A percentile compares a stretch with the other conserved stretches of the same genome.
phyloP scores from a whole-genome alignment of 2,888 invertebrate genomes.

The Caenorhabditis sinica region DNA sequence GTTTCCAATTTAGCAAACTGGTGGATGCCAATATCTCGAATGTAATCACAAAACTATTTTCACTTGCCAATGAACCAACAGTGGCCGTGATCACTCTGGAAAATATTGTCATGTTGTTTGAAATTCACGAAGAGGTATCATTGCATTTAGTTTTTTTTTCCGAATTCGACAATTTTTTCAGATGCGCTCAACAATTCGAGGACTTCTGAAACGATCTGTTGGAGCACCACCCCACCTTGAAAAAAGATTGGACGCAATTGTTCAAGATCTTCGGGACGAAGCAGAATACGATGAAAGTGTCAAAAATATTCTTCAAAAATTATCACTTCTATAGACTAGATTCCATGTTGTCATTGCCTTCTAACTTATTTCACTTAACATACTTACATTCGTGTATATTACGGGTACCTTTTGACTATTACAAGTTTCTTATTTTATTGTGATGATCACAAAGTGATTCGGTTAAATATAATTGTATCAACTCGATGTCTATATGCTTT shows the following conservation, averaged over 20 bases:
- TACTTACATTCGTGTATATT: slow-evolving; percentile 1
- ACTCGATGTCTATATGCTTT: background rate
- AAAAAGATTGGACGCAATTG: slow-evolving; percentile 34
- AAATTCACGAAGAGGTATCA: slow-evolving; percentile 59
- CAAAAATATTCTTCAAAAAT: slow-evolving; percentile 36
- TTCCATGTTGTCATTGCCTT: slow-evolving; percentile 4
- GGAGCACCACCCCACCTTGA: slow-evolving; percentile 28
- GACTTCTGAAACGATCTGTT: slow-evolving; percentile 59
- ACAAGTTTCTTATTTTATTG: slow-evolving; percentile 36
- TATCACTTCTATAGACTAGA: slow-evolving; percentile 47
- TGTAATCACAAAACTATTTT: slow-evolving; percentile 52
- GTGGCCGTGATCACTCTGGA: slow-evolving; percentile 51
- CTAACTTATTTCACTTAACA: slow-evolving; percentile 20
- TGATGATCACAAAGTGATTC: slow-evolving; percentile 18
- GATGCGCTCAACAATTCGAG: slow-evolving; percentile 62
- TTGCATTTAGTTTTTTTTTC: background rate
- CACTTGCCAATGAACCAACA: slow-evolving; percentile 56
- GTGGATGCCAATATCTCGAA: slow-evolving; percentile 49
- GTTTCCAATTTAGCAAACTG: slow-evolving; percentile 1
- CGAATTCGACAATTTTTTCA: slow-evolving; percentile 4
- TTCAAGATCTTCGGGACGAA: slow-evolving; percentile 47
- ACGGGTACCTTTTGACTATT: slow-evolving; percentile 20
- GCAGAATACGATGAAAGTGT: slow-evolving; percentile 47
- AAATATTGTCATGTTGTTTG: slow-evolving; percentile 54
- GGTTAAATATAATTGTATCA: slow-evolving; percentile 1